These are phyloP conservation scores for Charaxes varanes DNA, from an alignment of 1,140 invertebrate genomes.

Conservation along the genomic window DNA sequence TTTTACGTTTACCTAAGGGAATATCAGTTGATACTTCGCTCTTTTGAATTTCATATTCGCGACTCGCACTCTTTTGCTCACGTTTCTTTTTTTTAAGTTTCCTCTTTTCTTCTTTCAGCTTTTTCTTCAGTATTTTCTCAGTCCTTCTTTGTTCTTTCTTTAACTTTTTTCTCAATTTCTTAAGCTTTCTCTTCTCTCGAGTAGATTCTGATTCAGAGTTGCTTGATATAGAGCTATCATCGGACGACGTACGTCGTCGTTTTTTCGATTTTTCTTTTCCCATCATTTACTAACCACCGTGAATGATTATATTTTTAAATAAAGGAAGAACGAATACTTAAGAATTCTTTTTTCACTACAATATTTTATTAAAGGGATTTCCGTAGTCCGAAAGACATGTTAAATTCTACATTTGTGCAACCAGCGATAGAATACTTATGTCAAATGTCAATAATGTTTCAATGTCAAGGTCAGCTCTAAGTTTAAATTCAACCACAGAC, in stretches of 20 bases:
- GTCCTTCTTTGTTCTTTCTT: conserved; percentile 65
- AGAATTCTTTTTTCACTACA: too few relatives aligned
- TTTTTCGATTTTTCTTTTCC: conserved; percentile 61
- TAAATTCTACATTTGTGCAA: too few relatives aligned
- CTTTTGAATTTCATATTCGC: conserved; percentile 22
- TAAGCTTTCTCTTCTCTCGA: conserved; percentile 55
- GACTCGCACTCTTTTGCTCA: conserved; percentile 33
- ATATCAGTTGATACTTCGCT: conserved; percentile 53
- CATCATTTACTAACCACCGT: conserved; percentile 23
- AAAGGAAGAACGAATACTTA: too few relatives aligned
- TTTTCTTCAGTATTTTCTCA: conserved; percentile 62
- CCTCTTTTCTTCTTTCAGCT: conserved; percentile 59
- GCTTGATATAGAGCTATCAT: conserved; percentile 37
- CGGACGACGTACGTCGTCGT: conserved; percentile 35
- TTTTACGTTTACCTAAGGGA: conserved; percentile 59
- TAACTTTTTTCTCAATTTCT: conserved; percentile 66
- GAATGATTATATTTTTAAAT: not conserved
- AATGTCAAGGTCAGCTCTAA: too few relatives aligned
- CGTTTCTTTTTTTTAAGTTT: conserved; percentile 52
- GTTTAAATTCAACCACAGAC: too few relatives aligned
- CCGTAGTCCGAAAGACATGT: too few relatives aligned
- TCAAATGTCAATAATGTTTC: too few relatives aligned
- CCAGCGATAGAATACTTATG: too few relatives aligned
- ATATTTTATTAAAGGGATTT: too few relatives aligned
- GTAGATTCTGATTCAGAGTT: conserved; percentile 38